Conservation (phyloP, 30 jellyfish, hydroid and myxozoan species). For the Aurelia aurita region DNA sequence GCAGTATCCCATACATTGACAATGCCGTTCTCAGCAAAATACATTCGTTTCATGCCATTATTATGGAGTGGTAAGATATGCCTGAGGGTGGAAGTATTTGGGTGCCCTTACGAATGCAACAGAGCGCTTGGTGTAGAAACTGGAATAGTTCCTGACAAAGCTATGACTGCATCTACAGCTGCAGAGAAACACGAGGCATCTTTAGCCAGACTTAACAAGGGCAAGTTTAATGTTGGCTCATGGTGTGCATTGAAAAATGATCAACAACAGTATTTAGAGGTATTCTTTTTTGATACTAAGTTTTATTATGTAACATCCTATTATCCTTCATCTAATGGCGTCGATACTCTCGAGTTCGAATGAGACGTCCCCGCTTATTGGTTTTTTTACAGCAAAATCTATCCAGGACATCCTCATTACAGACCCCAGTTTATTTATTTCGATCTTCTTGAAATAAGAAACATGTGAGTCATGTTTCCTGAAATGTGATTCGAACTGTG, state of each 20-base stretch:
- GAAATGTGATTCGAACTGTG: too few species aligned
- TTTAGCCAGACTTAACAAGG: conserved; percentile 79
- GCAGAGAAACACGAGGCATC: conserved; percentile 43
- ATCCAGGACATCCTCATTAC: too few species aligned
- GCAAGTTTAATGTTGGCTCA: conserved; percentile 63
- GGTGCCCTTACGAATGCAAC: conserved; percentile 91
- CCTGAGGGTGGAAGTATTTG: conserved; percentile 89
- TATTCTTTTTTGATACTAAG: background rate
- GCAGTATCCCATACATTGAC: conserved; percentile 63
- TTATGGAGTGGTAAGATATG: conserved; percentile 73
- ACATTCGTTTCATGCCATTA: conserved; percentile 76
- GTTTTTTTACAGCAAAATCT: too few species aligned
- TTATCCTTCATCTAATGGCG: too few species aligned
- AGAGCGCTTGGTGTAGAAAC: conserved; percentile 68
- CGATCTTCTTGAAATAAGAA: too few species aligned
- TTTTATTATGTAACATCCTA: too few species aligned
- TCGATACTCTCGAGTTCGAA: too few species aligned
- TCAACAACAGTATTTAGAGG: conserved; percentile 83
- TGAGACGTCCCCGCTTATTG: too few species aligned
- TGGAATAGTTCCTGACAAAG: conserved; percentile 57
- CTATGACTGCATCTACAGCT: conserved; percentile 83
- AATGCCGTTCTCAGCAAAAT: conserved; percentile 69
- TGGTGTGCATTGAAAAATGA: conserved; percentile 88
- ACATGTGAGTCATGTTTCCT: too few species aligned
- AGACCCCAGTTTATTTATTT: too few species aligned